Evolutionary conservation across 2,113 vertebrate genomes (phyloP).

Genomic region (Talpa occidentalis): DNA sequence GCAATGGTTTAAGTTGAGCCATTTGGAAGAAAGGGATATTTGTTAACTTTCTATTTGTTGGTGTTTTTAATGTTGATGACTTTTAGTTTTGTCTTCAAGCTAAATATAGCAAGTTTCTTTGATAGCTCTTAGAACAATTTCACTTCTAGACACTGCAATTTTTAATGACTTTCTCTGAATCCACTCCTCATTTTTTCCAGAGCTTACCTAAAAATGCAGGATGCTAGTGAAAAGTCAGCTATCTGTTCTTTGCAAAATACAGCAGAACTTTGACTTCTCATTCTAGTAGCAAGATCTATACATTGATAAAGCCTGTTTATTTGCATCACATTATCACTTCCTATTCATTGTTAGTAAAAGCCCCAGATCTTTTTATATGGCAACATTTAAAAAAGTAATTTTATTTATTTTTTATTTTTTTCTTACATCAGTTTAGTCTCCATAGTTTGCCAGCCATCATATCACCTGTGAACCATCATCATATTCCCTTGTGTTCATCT

Average conservation of each 20-base stretch:
- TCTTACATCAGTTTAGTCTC: too few relatives aligned
- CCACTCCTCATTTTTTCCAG: neutral
- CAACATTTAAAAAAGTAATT: neutral
- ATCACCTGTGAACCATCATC: too few relatives aligned
- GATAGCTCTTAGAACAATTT: neutral
- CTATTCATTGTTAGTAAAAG: neutral
- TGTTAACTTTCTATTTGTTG: neutral
- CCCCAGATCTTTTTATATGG: neutral
- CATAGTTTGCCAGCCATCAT: too few relatives aligned
- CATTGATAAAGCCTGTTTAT: neutral
- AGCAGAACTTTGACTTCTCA: neutral
- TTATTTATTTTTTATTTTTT: neutral
- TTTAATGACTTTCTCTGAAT: neutral
- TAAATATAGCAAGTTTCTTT: neutral
- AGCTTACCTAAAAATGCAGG: neutral
- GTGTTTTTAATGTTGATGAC: neutral
- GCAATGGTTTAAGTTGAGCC: neutral
- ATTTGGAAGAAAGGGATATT: neutral
- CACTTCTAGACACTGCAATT: neutral
- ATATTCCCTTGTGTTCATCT: too few relatives aligned
- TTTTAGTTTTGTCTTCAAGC: neutral
- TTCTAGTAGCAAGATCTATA: neutral
- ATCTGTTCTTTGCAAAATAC: neutral
- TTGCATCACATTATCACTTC: neutral
- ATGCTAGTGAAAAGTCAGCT: neutral